Evolutionary conservation across 1,140 invertebrate genomes (phyloP), one percentile per base, ranked within the genome.

Genomic region (Zaprionus kolodkinae): DNA sequence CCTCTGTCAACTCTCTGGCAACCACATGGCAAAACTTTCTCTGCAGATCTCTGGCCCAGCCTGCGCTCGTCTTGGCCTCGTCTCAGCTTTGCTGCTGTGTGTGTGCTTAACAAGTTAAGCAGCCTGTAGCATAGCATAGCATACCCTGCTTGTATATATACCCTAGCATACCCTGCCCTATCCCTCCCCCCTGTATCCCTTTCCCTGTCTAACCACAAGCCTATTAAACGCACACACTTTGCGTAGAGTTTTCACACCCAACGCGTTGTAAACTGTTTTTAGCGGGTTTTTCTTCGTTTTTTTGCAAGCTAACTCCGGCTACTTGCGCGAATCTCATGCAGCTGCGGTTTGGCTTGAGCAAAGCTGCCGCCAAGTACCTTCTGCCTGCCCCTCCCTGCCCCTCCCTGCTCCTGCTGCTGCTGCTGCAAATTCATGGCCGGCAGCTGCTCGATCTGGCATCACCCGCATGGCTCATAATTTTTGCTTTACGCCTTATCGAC

Each of bases 171-270:
- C 25, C 15, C 25, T 30, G 48, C 3, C 4, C 5, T 45, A 78
- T 83, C 83, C 4, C 27, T 5, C 6, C 27, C 33, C 36, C 59
- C 33, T 33, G 52, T 13, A 4, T 21, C 25, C 35, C 13, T 1
- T 10, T 33, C 9, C n/a, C 33, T 15, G 55, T 5, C 3, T 12
- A 54, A 78, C 82, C 83, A 62, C 83, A 86, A 70, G 77, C 78
- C 83, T 86, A 86, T 86, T 86, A 86, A 86, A 86, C 83, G 83
- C 83, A 86, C 83, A 86, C 79, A 86, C 83, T 86, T 45, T 86
- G 83, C 79, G 76, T 87, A 54, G 62, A 87, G 79, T 86, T 86
- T 86, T 86, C 83, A 71, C 83, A 87, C 72, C 54, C 27, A 30
- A 30, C 45, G 35, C 36, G 48, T 50, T 61, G 71, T 68, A 73